Evolutionary conservation across 1,140 invertebrate species (phyloP).

Genomic region (Microplitis demolitor): DNA sequence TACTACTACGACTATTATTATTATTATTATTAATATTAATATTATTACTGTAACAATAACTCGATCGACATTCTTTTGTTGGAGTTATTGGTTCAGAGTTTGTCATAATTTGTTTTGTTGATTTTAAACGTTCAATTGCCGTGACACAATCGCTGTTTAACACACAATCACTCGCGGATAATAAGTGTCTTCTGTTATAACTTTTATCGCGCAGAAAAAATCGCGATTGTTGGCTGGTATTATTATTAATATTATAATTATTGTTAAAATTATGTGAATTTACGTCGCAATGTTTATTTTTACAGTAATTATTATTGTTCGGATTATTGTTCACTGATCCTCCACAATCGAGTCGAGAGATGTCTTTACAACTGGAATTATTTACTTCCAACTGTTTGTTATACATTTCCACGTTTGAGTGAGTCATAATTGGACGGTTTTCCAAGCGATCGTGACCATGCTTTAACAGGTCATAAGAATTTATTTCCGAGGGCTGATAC

Average conservation of each 20-base stretch:
- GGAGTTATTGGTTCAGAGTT: not conserved
- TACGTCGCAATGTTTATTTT: not conserved
- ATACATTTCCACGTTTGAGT: slow-evolving; percentile 1
- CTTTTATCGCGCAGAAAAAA: not conserved
- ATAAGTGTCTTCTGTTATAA: not conserved
- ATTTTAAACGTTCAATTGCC: not conserved
- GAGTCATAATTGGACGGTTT: not conserved
- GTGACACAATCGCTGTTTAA: not conserved
- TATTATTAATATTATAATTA: not conserved
- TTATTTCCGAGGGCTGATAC: not conserved
- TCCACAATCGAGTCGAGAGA: not conserved
- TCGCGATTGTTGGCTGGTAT: not conserved
- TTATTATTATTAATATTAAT: not conserved
- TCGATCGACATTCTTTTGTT: not conserved
- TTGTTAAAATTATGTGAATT: not conserved
- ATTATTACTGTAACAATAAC: not conserved
- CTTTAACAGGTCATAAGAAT: slow-evolving; percentile 1
- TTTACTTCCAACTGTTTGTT: not conserved
- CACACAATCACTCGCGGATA: slow-evolving; percentile 1
- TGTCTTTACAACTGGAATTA: not conserved
- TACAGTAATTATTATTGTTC: not conserved
- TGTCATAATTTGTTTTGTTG: not conserved
- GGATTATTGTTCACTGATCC: not conserved
- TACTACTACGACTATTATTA: not conserved
- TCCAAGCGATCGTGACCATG: slow-evolving; percentile 3